Conservation (phyloP, 2,888 invertebrate species). For the Caenorhabditis zanzibari region DNA sequence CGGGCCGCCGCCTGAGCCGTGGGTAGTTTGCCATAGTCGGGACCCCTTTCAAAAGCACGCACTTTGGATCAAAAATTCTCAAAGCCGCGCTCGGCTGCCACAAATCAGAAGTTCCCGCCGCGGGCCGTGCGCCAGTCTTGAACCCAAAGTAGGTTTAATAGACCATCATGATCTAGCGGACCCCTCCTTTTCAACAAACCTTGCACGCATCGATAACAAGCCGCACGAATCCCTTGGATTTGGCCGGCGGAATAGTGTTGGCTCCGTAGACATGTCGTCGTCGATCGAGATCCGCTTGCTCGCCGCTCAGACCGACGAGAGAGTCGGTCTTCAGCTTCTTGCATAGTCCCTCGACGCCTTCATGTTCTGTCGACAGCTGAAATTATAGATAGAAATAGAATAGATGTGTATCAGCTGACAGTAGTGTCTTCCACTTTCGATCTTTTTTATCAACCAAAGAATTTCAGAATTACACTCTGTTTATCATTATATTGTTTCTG, state of each 20-base stretch:
- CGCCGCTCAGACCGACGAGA: conserved; percentile 76
- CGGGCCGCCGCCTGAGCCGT: no score
- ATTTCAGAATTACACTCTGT: conserved; percentile 18
- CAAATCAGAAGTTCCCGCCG: no score
- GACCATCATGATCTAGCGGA: no score
- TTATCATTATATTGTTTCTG: conserved; percentile 9
- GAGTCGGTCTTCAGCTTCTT: conserved; percentile 76
- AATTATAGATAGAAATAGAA: conserved; percentile 17
- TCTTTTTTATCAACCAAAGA: background rate
- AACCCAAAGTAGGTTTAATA: no score
- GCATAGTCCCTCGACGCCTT: conserved; percentile 81
- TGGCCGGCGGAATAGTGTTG: conserved; percentile 81
- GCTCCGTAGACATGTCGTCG: conserved; percentile 78
- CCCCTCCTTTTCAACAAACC: conserved; percentile 53
- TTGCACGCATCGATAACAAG: conserved; percentile 78
- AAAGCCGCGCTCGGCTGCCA: no score
- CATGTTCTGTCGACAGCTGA: conserved; percentile 79
- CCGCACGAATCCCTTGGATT: conserved; percentile 78
- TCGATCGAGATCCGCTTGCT: conserved; percentile 73
- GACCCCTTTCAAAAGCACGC: no score
- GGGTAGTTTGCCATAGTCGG: no score
- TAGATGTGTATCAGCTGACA: conserved; percentile 14
- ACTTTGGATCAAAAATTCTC: no score
- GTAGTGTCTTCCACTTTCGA: background rate
- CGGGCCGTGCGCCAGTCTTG: no score